Evolutionary conservation across 1,140 invertebrate species (phyloP).

Genomic region (Hydropsyche tenuis): DNA sequence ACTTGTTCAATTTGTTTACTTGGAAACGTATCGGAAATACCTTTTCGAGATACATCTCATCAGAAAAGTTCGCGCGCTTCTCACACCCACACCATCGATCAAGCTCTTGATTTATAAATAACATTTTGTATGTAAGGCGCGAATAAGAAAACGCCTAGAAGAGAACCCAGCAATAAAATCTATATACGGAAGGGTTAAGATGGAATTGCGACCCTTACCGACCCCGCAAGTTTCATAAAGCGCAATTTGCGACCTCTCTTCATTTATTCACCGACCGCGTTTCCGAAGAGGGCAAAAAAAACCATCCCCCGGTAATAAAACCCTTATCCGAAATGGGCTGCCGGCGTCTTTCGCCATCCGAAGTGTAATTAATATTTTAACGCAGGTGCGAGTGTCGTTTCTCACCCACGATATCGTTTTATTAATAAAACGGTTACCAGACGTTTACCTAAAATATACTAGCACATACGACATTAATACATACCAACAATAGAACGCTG

Average conservation of each 20-base stretch:
- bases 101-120: no score
- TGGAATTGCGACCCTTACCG: slow-evolving; percentile 6
- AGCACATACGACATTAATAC: no score
- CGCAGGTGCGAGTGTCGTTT: neutral
- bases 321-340: neutral
- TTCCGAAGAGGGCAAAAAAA: neutral
- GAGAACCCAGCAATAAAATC: slow-evolving; percentile 4
- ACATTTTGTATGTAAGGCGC: no score
- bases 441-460: no score
- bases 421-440: no score
- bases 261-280: neutral
- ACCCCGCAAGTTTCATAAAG: slow-evolving; percentile 7
- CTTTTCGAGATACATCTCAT: no score
- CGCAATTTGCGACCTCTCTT: neutral
- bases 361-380: slow-evolving; percentile 5
- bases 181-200: slow-evolving; percentile 5
- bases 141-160: no score
- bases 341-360: neutral
- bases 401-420: neutral
- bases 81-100: no score
- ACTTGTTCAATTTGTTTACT: no score
- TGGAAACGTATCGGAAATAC: no score
- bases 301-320: neutral
- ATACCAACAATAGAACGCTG: no score
- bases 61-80: no score